Percentiles rank a stretch among this genome's conserved stretches.
Conservation (phyloP, 2,888 invertebrate species). For the Drosophila colorata region DNA sequence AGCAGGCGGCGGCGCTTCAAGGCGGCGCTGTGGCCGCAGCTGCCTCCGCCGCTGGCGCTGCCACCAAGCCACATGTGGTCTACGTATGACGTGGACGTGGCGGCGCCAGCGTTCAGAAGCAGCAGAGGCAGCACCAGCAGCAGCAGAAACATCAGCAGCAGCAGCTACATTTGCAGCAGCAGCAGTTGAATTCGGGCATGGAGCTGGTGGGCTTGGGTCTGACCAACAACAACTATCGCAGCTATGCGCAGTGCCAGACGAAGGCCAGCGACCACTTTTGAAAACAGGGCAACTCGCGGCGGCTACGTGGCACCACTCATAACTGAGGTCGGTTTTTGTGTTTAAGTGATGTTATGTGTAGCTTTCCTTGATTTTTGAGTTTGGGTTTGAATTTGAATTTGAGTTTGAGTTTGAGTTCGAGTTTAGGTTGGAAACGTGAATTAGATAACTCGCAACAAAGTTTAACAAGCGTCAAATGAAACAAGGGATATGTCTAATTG, state of each 20-base stretch:
- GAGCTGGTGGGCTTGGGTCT: slow-evolving; percentile 68
- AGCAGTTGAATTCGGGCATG: slow-evolving; percentile 43
- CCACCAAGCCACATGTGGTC: slow-evolving; percentile 79
- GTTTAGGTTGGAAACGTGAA: slow-evolving; percentile 22
- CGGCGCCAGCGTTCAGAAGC: slow-evolving; percentile 17
- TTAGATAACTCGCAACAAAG: slow-evolving; percentile 63
- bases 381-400: slow-evolving; percentile 19
- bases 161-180: slow-evolving; percentile 8
- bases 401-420: slow-evolving; percentile 12
- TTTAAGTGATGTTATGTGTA: slow-evolving; percentile 39
- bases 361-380: slow-evolving; percentile 22
- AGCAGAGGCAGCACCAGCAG: no score
- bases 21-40: slow-evolving; percentile 17
- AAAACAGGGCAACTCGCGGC: slow-evolving; percentile 32
- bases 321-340: slow-evolving; percentile 39
- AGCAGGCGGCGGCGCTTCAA: slow-evolving; percentile 64
- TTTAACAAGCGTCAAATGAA: slow-evolving; percentile 84
- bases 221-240: slow-evolving; percentile 75
- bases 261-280: slow-evolving; percentile 56
- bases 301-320: slow-evolving; percentile 10
- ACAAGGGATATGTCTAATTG: slow-evolving; percentile 85
- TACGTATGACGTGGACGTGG: slow-evolving; percentile 86
- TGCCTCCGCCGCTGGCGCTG: slow-evolving; percentile 27
- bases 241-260: slow-evolving; percentile 65
- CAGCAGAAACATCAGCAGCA: no score